Conservation (phyloP, 1,140 invertebrate genomes). For the Drosophila pseudoobscura region DNA sequence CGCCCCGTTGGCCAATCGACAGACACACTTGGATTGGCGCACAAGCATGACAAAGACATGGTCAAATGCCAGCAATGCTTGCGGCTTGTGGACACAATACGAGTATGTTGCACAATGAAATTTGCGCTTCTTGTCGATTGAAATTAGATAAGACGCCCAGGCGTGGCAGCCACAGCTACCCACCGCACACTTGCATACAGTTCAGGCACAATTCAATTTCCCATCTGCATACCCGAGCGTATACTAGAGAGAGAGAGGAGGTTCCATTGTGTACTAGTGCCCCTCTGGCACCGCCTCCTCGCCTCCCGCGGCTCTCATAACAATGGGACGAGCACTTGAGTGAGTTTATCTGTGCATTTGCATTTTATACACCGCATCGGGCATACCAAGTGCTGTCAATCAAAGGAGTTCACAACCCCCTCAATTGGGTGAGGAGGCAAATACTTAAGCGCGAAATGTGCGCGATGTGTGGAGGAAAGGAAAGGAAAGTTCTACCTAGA, state of each 20-base stretch:
- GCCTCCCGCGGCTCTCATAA: not conserved
- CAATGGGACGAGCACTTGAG: slow-evolving; percentile 11
- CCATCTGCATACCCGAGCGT: not conserved
- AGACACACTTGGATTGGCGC: not conserved
- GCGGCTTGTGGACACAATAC: not conserved
- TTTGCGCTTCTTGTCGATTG: slow-evolving; percentile 36
- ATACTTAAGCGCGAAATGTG: not conserved
- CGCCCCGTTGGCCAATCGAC: slow-evolving; percentile 35
- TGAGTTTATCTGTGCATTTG: slow-evolving; percentile 32
- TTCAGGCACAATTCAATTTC: not conserved
- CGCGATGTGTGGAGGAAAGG: no score
- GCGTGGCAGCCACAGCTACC: not conserved
- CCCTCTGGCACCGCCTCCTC: not conserved
- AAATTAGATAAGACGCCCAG: slow-evolving; percentile 37
- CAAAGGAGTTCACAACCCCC: slow-evolving; percentile 41
- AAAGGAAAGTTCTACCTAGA: not conserved
- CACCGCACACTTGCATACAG: no score
- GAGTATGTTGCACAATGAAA: slow-evolving; percentile 15
- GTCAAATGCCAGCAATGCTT: slow-evolving; percentile 6
- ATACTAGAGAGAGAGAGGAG: slow-evolving; percentile 1
- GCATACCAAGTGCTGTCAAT: slow-evolving; percentile 9
- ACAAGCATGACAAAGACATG: slow-evolving; percentile 44
- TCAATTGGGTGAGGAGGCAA: slow-evolving; percentile 7
- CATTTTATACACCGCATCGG: slow-evolving; percentile 18
- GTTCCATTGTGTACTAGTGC: not conserved